These are phyloP conservation scores for Argentina silus DNA, from an alignment of 2,797 vertebrate species.

Conservation along the genomic window DNA sequence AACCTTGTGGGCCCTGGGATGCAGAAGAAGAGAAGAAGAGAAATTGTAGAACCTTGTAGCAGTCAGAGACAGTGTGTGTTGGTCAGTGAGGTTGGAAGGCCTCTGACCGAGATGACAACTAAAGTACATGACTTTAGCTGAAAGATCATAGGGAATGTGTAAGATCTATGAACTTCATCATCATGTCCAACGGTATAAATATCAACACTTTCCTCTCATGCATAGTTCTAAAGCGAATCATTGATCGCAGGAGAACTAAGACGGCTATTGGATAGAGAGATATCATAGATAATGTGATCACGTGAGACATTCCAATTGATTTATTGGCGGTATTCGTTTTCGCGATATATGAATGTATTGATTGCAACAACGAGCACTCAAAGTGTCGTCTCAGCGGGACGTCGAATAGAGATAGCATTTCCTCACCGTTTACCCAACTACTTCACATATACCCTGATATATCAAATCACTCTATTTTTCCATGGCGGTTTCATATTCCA, in stretches of 20 bases:
- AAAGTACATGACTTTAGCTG: too few relatives aligned
- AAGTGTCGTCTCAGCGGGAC: not conserved
- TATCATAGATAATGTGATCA: not conserved
- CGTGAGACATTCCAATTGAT: not conserved
- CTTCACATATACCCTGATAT: not conserved
- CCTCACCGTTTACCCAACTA: not conserved
- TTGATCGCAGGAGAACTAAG: not conserved
- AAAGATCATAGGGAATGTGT: too few relatives aligned
- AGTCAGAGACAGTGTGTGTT: not conserved
- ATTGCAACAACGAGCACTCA: not conserved
- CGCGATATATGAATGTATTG: not conserved
- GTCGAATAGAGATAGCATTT: not conserved
- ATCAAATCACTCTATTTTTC: not conserved
- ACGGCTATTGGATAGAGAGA: not conserved
- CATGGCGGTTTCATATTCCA: not conserved
- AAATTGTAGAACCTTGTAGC: not conserved
- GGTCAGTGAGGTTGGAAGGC: too few relatives aligned
- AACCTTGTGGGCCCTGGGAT: slow-evolving; percentile 93
- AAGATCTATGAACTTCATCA: too few relatives aligned
- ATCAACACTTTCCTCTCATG: too few relatives aligned
- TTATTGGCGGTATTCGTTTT: not conserved
- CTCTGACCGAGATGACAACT: too few relatives aligned
- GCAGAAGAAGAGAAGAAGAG: slow-evolving; percentile 24
- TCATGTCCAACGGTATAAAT: too few relatives aligned
- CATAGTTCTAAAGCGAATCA: not conserved